phyloP scores from a whole-genome alignment of 2,113 vertebrate genomes.

The Sylvilagus bachmani region DNA sequence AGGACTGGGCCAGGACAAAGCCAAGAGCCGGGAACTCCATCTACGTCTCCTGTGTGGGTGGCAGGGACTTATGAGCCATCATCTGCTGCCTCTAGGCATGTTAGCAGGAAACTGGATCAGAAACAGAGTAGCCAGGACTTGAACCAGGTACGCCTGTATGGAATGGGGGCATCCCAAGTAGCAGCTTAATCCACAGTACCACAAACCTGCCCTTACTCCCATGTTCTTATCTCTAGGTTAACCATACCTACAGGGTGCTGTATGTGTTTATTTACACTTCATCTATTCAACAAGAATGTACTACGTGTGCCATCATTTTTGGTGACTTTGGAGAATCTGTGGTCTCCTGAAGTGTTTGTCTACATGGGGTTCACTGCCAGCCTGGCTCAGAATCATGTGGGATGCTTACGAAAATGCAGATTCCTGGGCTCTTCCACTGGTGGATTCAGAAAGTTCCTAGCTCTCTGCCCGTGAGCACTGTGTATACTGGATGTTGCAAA shows the following conservation, averaged over 20 bases:
- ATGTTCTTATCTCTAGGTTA: neutral
- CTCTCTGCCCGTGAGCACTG: neutral
- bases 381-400: neutral
- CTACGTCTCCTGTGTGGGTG: too few relatives aligned
- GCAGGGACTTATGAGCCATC: too few relatives aligned
- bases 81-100: too few relatives aligned
- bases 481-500: neutral
- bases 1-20: too few relatives aligned
- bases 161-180: too few relatives aligned
- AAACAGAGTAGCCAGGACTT: too few relatives aligned
- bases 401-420: constrained; percentile 25
- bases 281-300: neutral
- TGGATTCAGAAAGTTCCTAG: neutral
- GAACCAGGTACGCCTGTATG: too few relatives aligned
- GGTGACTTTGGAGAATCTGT: neutral
- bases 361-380: neutral
- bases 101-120: too few relatives aligned
- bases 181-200: too few relatives aligned
- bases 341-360: neutral
- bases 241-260: neutral
- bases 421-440: neutral
- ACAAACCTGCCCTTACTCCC: too few relatives aligned
- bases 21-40: too few relatives aligned
- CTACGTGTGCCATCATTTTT: neutral
- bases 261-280: neutral